Percentiles rank a stretch among this genome's conserved stretches.
Evolutionary conservation across 2,888 invertebrate genomes (phyloP).

Genomic region (Ypsolopha scabrella): DNA sequence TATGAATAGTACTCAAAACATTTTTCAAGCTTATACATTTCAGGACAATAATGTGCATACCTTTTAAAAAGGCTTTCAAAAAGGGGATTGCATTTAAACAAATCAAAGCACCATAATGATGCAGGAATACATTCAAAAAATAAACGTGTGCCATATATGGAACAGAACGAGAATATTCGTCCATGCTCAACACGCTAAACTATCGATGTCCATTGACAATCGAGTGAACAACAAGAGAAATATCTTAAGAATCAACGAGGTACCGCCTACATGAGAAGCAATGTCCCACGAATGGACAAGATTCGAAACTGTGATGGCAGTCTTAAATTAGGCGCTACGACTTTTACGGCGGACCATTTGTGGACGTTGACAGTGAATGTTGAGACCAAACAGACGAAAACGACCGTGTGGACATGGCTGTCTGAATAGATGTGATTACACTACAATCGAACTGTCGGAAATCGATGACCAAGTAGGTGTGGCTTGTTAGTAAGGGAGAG

Average conservation of each 20-base stretch:
- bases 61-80: neutral
- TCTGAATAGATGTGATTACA: slow-evolving; percentile 33
- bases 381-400: slow-evolving; percentile 27
- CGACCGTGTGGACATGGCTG: slow-evolving; percentile 23
- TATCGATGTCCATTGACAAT: slow-evolving; percentile 5
- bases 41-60: too few species aligned
- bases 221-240: slow-evolving; percentile 16
- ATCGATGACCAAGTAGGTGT: slow-evolving; percentile 1
- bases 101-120: neutral
- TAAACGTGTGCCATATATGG: slow-evolving; percentile 2
- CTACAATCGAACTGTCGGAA: slow-evolving; percentile 17
- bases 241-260: slow-evolving; percentile 48
- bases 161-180: neutral
- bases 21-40: too few species aligned
- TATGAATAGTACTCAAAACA: neutral
- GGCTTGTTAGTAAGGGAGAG: neutral
- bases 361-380: slow-evolving; percentile 41
- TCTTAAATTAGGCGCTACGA: slow-evolving; percentile 46
- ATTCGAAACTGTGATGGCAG: slow-evolving; percentile 35
- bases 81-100: neutral
- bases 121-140: neutral
- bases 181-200: slow-evolving; percentile 3
- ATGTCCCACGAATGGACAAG: slow-evolving; percentile 30
- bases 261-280: slow-evolving; percentile 43
- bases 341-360: slow-evolving; percentile 48